Evolutionary conservation across 2,113 vertebrate genomes (phyloP).

Genomic region (Hemichromis elongatus): DNA sequence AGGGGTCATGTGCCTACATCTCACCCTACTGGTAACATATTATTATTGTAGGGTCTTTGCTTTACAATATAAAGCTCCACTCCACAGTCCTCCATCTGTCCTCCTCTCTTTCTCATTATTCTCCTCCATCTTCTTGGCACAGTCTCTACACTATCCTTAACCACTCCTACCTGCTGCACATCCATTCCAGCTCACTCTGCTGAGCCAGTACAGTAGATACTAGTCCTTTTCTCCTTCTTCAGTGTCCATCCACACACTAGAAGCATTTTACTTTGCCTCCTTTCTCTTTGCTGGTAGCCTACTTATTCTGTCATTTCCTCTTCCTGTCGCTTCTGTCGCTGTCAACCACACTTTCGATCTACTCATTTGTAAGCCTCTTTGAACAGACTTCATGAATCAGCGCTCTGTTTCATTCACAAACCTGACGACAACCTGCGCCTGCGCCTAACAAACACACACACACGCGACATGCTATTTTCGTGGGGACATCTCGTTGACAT

Average conservation of each 20-base stretch:
- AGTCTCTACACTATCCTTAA: background rate
- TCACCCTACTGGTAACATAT: background rate
- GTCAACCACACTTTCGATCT: background rate
- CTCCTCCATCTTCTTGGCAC: background rate
- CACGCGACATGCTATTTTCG: background rate
- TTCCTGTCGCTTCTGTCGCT: background rate
- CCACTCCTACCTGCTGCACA: background rate
- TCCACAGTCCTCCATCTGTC: background rate
- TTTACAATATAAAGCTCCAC: background rate
- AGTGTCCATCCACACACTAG: background rate
- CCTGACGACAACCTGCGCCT: background rate
- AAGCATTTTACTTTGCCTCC: background rate
- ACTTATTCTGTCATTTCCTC: background rate
- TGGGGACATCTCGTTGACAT: no score
- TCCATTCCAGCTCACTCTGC: background rate
- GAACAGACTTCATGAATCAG: background rate
- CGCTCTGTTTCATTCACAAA: slow-evolving; percentile 22
- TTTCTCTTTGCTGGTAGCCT: background rate
- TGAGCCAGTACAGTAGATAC: background rate
- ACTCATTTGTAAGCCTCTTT: background rate
- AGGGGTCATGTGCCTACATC: background rate
- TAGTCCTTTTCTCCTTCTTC: background rate
- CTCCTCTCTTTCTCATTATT: background rate
- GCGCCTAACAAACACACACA: background rate
- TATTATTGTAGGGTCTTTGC: background rate